These are phyloP conservation scores for Gadopsis marmoratus DNA, from an alignment of 2,797 vertebrate species.

Conservation along the genomic window DNA sequence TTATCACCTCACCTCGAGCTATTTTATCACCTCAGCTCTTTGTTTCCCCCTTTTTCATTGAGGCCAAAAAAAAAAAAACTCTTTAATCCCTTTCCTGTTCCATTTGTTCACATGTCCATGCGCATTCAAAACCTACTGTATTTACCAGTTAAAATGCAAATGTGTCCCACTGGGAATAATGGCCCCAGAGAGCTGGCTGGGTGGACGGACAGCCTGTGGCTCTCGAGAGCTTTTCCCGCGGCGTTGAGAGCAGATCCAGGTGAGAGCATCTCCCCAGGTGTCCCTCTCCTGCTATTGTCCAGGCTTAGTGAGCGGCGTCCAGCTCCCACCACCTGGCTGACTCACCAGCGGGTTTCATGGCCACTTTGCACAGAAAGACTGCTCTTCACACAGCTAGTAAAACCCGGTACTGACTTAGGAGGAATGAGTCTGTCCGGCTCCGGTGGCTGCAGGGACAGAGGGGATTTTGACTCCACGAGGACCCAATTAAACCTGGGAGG, in stretches of 20 bases:
- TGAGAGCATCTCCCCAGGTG: constrained; percentile 61
- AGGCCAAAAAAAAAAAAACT: constrained; percentile 15
- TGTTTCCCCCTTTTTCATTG: constrained; percentile 29
- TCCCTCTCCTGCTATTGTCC: constrained; percentile 51
- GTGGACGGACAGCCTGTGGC: constrained; percentile 46
- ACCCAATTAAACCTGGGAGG: constrained; percentile 84
- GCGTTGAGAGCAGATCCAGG: constrained; percentile 55
- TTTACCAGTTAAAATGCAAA: constrained; percentile 73
- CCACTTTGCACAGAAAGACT: constrained; percentile 56
- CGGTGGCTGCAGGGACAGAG: constrained; percentile 60
- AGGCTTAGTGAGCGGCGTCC: constrained; percentile 40
- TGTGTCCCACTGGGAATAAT: constrained; percentile 55
- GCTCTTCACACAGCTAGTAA: constrained; percentile 51
- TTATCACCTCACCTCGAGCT: too few species aligned
- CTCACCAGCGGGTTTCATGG: constrained; percentile 39
- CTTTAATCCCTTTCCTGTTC: constrained; percentile 28
- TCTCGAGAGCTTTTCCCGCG: constrained; percentile 52
- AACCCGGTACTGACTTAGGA: constrained; percentile 47
- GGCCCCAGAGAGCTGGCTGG: constrained; percentile 34
- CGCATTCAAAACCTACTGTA: constrained; percentile 46
- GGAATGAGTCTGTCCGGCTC: constrained; percentile 60
- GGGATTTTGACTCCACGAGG: constrained; percentile 81
- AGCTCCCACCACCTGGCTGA: constrained; percentile 23
- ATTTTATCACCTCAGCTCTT: constrained; percentile 23
- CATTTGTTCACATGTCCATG: constrained; percentile 28